A percentile compares a stretch with the other conserved stretches of the same genome.
Conservation (phyloP, 2,797 vertebrate species). For the Gouania willdenowi region DNA sequence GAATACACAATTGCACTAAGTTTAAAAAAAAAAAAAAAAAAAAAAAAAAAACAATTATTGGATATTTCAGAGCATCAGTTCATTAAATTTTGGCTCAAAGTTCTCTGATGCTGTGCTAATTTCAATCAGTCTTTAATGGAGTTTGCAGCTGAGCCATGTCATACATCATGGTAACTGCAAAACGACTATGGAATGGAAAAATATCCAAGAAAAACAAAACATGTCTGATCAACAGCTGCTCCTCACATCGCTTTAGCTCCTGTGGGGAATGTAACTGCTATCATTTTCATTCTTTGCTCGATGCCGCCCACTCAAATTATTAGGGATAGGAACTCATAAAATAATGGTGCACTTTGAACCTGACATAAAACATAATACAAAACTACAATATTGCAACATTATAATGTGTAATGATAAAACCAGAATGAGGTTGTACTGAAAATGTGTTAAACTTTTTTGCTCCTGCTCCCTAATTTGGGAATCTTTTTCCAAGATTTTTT, state of each 20-base stretch:
- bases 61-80: conserved; percentile 33
- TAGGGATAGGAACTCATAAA: too few species aligned
- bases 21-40: conserved; percentile 51
- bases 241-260: conserved; percentile 37
- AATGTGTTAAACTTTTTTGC: too few species aligned
- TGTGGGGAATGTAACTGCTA: conserved; percentile 34
- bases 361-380: too few species aligned
- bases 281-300: conserved; percentile 20
- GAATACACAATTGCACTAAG: conserved; percentile 18
- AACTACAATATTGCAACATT: too few species aligned
- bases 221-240: conserved; percentile 48
- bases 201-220: conserved; percentile 48
- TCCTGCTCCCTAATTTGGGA: too few species aligned
- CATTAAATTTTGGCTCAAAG: conserved; percentile 49
- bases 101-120: conserved; percentile 55
- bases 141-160: conserved; percentile 53
- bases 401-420: too few species aligned
- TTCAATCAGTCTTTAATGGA: conserved; percentile 56
- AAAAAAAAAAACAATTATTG: conserved; percentile 44
- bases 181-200: conserved; percentile 55
- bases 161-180: conserved; percentile 56
- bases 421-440: too few species aligned
- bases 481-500: too few species aligned
- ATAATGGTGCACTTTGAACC: too few species aligned
- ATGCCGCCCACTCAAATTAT: too few species aligned